A percentile compares a stretch with the other conserved stretches of the same genome.
Conservation (phyloP, 2,888 invertebrate species). For the Drosophila rubida region DNA sequence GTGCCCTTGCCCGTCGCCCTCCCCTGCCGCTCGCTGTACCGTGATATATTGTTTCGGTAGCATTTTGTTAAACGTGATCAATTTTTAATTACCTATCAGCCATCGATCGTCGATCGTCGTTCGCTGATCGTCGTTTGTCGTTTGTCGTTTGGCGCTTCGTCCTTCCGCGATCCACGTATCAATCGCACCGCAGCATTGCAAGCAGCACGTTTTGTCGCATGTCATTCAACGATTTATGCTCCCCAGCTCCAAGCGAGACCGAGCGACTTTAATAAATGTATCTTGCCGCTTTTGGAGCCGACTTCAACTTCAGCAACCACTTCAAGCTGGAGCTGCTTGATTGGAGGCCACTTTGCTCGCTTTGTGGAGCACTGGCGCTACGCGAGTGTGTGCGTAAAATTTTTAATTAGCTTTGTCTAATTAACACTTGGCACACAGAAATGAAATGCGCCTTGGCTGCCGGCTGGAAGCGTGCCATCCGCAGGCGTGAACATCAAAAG, state of each 20-base stretch:
- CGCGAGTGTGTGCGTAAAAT: slow-evolving; percentile 69
- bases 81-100: slow-evolving; percentile 83
- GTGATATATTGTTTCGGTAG: slow-evolving; percentile 80
- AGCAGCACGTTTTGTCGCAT: slow-evolving; percentile 81
- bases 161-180: slow-evolving; percentile 54
- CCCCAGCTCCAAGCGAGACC: slow-evolving; percentile 21
- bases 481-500: slow-evolving; percentile 73
- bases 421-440: slow-evolving; percentile 70
- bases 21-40: no score
- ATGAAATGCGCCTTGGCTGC: slow-evolving; percentile 22
- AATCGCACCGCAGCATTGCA: slow-evolving; percentile 75
- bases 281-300: slow-evolving; percentile 68
- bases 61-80: slow-evolving; percentile 83
- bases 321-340: slow-evolving; percentile 23
- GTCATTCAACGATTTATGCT: slow-evolving; percentile 81
- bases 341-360: slow-evolving; percentile 46
- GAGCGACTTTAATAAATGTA: slow-evolving; percentile 76
- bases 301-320: slow-evolving; percentile 18
- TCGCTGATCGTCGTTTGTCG: slow-evolving; percentile 29
- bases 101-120: slow-evolving; percentile 42
- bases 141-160: slow-evolving; percentile 22
- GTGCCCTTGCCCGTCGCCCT: background rate
- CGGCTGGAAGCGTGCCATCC: slow-evolving; percentile 67
- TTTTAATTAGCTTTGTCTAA: slow-evolving; percentile 78
- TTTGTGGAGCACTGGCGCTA: slow-evolving; percentile 41